Evolutionary conservation across 2,888 invertebrate species (phyloP).

Genomic region (Cerastis rubricosa): DNA sequence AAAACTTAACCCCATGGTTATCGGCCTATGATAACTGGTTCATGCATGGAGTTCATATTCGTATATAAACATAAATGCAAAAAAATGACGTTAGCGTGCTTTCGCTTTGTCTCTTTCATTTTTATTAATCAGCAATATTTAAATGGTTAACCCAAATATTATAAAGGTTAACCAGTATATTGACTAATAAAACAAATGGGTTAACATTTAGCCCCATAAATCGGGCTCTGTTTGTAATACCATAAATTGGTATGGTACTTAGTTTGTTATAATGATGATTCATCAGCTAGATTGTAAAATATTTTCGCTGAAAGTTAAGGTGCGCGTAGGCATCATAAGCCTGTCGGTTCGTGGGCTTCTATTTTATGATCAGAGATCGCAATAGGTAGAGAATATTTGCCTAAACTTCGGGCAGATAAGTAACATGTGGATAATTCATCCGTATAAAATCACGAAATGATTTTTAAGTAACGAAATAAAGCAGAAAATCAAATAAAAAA

Average conservation of each 20-base stretch:
- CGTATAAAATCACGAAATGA: too few species aligned
- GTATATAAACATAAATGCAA: neutral
- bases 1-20: neutral
- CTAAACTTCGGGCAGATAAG: too few species aligned
- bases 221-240: neutral
- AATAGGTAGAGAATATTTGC: too few species aligned
- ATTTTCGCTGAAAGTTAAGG: conserved; percentile 29
- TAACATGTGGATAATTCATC: too few species aligned
- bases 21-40: too few species aligned
- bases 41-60: neutral
- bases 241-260: neutral
- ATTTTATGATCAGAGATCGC: conserved; percentile 16
- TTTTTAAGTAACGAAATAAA: too few species aligned
- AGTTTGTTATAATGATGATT: conserved; percentile 8
- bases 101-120: neutral
- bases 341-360: conserved; percentile 2
- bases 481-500: too few species aligned
- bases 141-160: neutral
- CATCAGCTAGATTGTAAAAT: conserved; percentile 29
- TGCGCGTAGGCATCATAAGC: conserved; percentile 29
- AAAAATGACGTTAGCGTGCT: neutral
- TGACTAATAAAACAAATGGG: neutral
- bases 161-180: neutral
- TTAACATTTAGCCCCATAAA: neutral
- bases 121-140: neutral